Conservation (phyloP, 2,113 vertebrate species). For the Podarcis muralis region DNA sequence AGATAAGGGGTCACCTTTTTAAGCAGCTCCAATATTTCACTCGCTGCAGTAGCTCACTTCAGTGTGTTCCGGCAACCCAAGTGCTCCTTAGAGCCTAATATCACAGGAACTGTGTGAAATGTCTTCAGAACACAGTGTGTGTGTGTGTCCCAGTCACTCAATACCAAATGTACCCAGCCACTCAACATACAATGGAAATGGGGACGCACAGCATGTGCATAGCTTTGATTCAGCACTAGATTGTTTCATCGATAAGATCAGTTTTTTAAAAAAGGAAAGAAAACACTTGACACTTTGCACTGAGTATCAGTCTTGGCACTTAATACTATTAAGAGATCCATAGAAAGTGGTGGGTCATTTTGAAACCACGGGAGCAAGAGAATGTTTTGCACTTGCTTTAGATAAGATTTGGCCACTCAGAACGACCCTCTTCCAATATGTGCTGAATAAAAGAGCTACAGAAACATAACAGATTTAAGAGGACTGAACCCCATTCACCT, state of each 20-base stretch:
- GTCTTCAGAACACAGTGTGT: background rate
- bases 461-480: background rate
- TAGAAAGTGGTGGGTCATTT: background rate
- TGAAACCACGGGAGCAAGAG: background rate
- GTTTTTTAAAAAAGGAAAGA: background rate
- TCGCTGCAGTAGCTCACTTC: background rate
- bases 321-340: background rate
- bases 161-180: background rate
- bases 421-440: background rate
- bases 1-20: background rate
- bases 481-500: too few species aligned
- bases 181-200: background rate
- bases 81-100: background rate
- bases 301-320: background rate
- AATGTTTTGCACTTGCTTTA: background rate
- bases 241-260: background rate
- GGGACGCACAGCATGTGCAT: background rate
- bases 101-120: background rate
- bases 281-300: background rate
- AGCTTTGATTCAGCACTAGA: too few species aligned
- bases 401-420: background rate
- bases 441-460: accelerated
- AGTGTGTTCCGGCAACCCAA: background rate
- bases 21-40: slow-evolving; percentile 5
- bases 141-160: background rate